Conservation (phyloP, 2,113 vertebrate genomes). For the Lota lota region DNA sequence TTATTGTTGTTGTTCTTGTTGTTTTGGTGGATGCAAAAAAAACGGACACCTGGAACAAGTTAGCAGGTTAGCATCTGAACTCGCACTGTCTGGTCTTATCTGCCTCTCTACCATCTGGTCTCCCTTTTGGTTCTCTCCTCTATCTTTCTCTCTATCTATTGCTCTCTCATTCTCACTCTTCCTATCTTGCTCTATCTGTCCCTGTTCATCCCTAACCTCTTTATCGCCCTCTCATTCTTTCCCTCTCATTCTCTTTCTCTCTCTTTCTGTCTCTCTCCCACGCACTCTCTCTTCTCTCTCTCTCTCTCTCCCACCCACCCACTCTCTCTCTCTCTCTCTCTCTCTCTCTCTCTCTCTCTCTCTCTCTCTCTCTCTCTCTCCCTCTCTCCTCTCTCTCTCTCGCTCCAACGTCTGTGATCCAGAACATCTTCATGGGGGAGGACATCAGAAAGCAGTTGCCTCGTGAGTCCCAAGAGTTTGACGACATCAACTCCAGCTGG, state of each 20-base stretch:
- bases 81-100: conserved; percentile 12
- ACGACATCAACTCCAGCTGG: conserved; percentile 78
- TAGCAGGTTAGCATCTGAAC: conserved; percentile 7
- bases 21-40: conserved; percentile 15
- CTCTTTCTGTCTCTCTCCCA: conserved; percentile 4
- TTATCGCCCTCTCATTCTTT: no score
- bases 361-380: no score
- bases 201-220: no score
- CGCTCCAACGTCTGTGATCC: not conserved
- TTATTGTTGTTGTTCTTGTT: not conserved
- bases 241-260: no score
- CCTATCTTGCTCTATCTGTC: no score
- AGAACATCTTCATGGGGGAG: conserved; percentile 89
- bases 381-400: no score
- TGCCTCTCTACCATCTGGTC: conserved; percentile 35
- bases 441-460: conserved; percentile 86
- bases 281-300: conserved; percentile 11
- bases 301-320: not conserved
- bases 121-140: no score
- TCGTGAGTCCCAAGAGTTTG: conserved; percentile 78
- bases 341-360: no score
- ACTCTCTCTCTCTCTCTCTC: not conserved
- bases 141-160: no score
- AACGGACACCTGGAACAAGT: conserved; percentile 19
- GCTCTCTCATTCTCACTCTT: no score